These are phyloP conservation scores for Lepidurus arcticus DNA, from an alignment of 1,140 invertebrate genomes.

Conservation along the genomic window DNA sequence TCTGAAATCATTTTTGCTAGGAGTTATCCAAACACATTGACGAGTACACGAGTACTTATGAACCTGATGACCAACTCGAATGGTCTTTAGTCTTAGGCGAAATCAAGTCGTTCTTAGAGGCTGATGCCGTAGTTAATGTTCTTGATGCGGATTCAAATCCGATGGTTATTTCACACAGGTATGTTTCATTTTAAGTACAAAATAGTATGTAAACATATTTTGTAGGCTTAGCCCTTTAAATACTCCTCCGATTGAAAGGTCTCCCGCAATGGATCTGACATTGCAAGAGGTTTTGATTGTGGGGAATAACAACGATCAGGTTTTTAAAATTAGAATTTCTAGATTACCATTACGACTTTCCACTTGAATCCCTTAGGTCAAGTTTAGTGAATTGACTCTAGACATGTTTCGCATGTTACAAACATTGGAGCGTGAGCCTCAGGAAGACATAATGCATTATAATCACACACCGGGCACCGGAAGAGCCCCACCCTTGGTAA, in stretches of 20 bases:
- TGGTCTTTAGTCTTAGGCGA: conserved; percentile 92
- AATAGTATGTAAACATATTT: conserved; percentile 35
- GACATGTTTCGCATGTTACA: conserved; percentile 98
- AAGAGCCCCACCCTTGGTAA: conserved; percentile 29
- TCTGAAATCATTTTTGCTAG: conserved; percentile 39
- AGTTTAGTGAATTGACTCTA: conserved; percentile 94
- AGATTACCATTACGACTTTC: conserved; percentile 11
- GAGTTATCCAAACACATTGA: conserved; percentile 86
- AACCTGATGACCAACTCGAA: conserved; percentile 93
- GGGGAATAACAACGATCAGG: conserved; percentile 85
- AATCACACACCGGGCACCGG: conserved; percentile 28
- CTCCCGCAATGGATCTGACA: conserved; percentile 64
- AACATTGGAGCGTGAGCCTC: conserved; percentile 84
- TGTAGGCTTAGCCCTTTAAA: conserved; percentile 70
- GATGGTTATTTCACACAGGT: conserved; percentile 76
- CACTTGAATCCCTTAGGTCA: conserved; percentile 57
- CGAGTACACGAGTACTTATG: conserved; percentile 90
- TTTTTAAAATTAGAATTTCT: conserved; percentile 38
- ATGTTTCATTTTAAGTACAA: conserved; percentile 35
- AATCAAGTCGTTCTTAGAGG: conserved; percentile 90
- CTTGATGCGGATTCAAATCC: conserved; percentile 78
- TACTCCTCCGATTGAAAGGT: conserved; percentile 54
- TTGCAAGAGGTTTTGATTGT: conserved; percentile 93
- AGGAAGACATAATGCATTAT: conserved; percentile 69
- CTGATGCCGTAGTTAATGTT: conserved; percentile 80